Conservation (phyloP, 2,888 invertebrate genomes). For the Neoscelio sp. region DNA sequence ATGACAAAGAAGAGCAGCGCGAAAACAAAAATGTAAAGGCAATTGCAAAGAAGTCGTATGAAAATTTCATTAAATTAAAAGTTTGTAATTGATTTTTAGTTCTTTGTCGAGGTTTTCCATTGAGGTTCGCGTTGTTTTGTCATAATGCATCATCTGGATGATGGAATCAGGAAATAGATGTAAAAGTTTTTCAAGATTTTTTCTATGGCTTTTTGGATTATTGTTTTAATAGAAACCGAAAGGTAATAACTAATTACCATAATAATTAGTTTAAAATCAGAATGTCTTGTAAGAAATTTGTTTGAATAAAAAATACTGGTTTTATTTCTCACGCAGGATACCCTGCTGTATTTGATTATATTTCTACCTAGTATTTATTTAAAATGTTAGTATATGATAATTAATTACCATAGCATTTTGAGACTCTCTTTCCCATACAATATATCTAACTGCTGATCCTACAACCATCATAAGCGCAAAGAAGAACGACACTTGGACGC, state of each 20-base stretch:
- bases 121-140: background rate
- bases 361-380: too few relatives aligned
- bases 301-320: too few relatives aligned
- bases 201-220: too few relatives aligned
- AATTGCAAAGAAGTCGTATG: background rate
- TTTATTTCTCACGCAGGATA: too few relatives aligned
- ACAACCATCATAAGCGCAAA: conserved; percentile 87
- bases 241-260: too few relatives aligned
- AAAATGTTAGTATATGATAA: too few relatives aligned
- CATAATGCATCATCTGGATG: background rate
- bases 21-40: background rate
- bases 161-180: background rate
- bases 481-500: conserved; percentile 87
- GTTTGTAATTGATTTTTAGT: conserved; percentile 10
- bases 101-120: background rate
- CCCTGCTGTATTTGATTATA: too few relatives aligned
- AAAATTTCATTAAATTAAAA: conserved; percentile 7
- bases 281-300: too few relatives aligned
- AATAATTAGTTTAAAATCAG: too few relatives aligned
- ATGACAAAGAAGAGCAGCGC: background rate
- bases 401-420: conserved; percentile 87
- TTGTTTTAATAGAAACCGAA: too few relatives aligned
- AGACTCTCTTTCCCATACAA: conserved; percentile 88
- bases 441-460: conserved; percentile 86
- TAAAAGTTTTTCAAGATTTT: too few relatives aligned